phyloP scores from a whole-genome alignment of 2,113 vertebrate genomes.

The Bettongia penicillata region DNA sequence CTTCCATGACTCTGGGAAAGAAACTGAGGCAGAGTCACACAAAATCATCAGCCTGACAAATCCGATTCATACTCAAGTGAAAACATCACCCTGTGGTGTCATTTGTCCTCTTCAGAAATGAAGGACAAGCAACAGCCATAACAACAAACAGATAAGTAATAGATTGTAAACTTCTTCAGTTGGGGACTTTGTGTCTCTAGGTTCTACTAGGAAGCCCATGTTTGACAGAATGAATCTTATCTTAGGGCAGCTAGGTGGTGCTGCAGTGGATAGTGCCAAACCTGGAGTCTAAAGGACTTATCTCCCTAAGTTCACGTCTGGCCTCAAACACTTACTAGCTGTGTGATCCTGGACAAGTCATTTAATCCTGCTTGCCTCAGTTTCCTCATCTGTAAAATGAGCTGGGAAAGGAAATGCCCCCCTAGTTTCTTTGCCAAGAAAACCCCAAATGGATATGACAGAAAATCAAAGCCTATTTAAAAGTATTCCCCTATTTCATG shows the following conservation, averaged over 20 bases:
- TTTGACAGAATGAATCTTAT: not conserved
- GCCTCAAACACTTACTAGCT: not conserved
- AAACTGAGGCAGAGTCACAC: not conserved
- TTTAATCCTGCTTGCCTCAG: not conserved
- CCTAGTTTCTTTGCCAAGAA: not conserved
- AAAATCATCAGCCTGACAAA: not conserved
- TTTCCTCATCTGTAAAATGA: not conserved
- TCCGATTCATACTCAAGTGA: not conserved
- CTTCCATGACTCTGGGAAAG: not conserved
- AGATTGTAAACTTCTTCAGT: not conserved
- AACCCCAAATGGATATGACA: not conserved
- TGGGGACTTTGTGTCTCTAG: not conserved
- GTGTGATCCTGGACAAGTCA: not conserved
- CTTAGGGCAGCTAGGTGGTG: not conserved
- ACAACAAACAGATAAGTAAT: not conserved
- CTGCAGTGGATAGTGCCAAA: too few relatives aligned
- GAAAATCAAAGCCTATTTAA: not conserved
- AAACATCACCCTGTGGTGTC: not conserved
- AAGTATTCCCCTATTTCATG: not conserved
- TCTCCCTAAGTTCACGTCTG: not conserved
- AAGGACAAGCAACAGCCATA: not conserved
- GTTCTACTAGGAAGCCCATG: not conserved
- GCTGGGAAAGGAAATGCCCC: not conserved
- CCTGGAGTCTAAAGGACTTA: not conserved
- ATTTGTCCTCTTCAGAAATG: not conserved